Evolutionary conservation across 2,888 invertebrate species (phyloP).

Genomic region (Fragum whitleyi): DNA sequence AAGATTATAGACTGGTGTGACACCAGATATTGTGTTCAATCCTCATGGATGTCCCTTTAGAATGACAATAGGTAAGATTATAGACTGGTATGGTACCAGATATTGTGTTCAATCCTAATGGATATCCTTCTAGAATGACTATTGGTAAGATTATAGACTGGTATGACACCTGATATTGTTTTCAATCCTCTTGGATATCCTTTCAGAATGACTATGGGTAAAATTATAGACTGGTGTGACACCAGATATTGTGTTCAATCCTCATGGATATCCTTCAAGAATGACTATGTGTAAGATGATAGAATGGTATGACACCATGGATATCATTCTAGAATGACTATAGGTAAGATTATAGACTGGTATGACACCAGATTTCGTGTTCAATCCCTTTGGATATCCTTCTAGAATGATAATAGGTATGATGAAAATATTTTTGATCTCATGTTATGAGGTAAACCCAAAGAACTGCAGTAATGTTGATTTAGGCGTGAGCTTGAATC

Average conservation of each 20-base stretch:
- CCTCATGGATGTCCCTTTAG: slow-evolving; percentile 99
- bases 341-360: slow-evolving; percentile 87
- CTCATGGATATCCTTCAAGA: slow-evolving; percentile 99
- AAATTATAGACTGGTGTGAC: slow-evolving; percentile 87
- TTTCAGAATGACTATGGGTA: slow-evolving; percentile 98
- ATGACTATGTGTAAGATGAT: slow-evolving; percentile 94
- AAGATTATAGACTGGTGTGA: slow-evolving; percentile 95
- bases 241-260: slow-evolving; percentile 99
- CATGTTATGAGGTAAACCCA: slow-evolving; percentile 89
- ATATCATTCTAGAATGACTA: slow-evolving; percentile 99
- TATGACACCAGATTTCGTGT: slow-evolving; percentile 97
- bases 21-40: slow-evolving; percentile 99
- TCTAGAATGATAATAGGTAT: slow-evolving; percentile 98
- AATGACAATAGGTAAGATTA: slow-evolving; percentile 94
- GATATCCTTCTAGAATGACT: slow-evolving; percentile 99
- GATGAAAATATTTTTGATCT: slow-evolving; percentile 98
- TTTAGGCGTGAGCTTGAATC: too few relatives aligned
- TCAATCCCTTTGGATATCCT: slow-evolving; percentile 99
- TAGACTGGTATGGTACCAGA: slow-evolving; percentile 92
- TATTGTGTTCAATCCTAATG: slow-evolving; percentile 99
- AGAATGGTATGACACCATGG: slow-evolving; percentile 93
- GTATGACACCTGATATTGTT: slow-evolving; percentile 96
- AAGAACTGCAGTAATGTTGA: slow-evolving; percentile 98
- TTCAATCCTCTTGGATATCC: slow-evolving; percentile 99
- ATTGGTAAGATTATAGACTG: slow-evolving; percentile 88